Conservation (phyloP, 2,113 vertebrate species). For the Neopipo cinnamomea region DNA sequence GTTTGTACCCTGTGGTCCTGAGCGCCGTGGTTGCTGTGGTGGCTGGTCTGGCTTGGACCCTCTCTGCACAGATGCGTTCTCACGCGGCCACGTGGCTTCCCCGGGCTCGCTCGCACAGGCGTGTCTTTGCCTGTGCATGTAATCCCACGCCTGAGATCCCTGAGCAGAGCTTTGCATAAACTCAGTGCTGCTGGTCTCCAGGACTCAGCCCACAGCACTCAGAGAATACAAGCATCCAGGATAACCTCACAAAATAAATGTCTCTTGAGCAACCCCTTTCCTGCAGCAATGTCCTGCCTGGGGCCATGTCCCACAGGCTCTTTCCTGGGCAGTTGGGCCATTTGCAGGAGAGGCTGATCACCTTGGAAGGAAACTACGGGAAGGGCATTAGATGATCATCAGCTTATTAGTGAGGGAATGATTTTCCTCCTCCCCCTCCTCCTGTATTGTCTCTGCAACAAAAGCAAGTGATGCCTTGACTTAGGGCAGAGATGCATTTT, state of each 20-base stretch:
- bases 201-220: neutral
- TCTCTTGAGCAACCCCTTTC: neutral
- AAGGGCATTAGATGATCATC: neutral
- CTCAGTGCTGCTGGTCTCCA: accelerated
- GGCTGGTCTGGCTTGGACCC: neutral
- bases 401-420: neutral
- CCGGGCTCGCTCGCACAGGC: neutral
- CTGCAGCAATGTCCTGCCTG: neutral
- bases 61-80: neutral
- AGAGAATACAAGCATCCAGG: neutral
- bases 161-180: neutral
- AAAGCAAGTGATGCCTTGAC: neutral
- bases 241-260: neutral
- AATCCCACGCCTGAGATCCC: neutral
- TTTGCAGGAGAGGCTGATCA: neutral
- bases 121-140: neutral
- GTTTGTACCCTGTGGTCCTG: neutral
- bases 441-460: neutral
- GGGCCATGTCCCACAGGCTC: neutral
- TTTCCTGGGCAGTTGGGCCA: neutral
- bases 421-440: neutral
- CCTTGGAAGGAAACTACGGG: neutral
- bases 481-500: neutral
- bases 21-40: neutral
- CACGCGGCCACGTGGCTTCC: neutral